phyloP scores from a whole-genome alignment of 1,140 invertebrate species.

The Branchinecta lindahli region DNA sequence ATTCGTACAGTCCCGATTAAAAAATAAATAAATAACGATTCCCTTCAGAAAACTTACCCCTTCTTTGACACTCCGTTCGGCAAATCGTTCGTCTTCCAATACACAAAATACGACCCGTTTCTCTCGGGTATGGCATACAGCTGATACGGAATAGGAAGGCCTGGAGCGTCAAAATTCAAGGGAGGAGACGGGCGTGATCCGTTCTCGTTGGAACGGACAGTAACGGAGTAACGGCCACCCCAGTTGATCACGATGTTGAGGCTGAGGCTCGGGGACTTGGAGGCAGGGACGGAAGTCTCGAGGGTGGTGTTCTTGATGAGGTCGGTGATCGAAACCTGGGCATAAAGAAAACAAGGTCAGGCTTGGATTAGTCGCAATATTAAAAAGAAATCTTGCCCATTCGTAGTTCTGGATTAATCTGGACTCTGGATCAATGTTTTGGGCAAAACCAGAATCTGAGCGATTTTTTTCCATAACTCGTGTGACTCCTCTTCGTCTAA shows the following conservation, averaged over 20 bases:
- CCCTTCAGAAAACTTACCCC: slow-evolving; percentile 22
- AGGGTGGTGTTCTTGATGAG: slow-evolving; percentile 17
- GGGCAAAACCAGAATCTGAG: no score
- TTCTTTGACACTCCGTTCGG: slow-evolving; percentile 22
- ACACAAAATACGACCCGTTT: slow-evolving; percentile 43
- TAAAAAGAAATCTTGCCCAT: no score
- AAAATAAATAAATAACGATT: slow-evolving; percentile 10
- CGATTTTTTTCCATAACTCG: no score
- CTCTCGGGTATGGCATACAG: slow-evolving; percentile 38
- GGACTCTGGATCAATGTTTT: no score
- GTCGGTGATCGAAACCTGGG: slow-evolving; percentile 23
- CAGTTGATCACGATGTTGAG: slow-evolving; percentile 38
- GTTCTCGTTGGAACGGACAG: slow-evolving; percentile 15
- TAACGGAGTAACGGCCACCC: slow-evolving; percentile 40
- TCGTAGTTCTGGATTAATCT: no score
- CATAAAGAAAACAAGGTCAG: not conserved
- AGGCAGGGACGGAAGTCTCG: slow-evolving; percentile 28
- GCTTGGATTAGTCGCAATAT: no score
- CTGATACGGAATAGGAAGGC: slow-evolving; percentile 45
- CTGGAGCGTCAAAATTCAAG: slow-evolving; percentile 37
- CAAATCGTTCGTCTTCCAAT: slow-evolving; percentile 38
- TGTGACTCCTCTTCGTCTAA: no score
- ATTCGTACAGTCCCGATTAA: no score
- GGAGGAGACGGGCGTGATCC: not conserved
- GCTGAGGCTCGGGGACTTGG: slow-evolving; percentile 9